Base-by-base conservation (phyloP, 2,888 invertebrate species). In the Rhingia campestris region DNA sequence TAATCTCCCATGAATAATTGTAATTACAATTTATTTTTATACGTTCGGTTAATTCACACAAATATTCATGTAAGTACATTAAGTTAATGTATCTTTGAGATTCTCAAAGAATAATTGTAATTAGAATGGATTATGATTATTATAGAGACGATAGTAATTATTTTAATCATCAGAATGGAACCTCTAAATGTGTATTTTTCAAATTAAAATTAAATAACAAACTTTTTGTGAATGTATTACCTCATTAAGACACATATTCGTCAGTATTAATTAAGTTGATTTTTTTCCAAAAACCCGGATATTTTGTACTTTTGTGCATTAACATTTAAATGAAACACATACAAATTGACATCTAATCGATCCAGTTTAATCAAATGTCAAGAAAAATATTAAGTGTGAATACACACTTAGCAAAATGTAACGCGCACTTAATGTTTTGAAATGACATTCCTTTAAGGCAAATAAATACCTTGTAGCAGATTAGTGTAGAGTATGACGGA, bases 131-230 rank as follows among this genome's bases (percentile, higher is more conserved):
- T 63, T 51, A 72, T 72, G 80, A 41, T 67, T 56, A 10, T 43
- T 67, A 45, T 59, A 22, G 10, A 30, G 41, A 58, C 63, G 49
- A 74, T 49, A 37, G 80, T 81, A 30, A 69, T 81, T 81, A 81
- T 69, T 75, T 45, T 49, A 81, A 64, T 75, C 80, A 63, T 37
- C 37, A 39, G 69, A 69, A 75, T 63, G 67, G 63, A 81, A 75
- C 67, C 67, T 59, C 35, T 22, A 14, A 7, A 22, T 22, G 22
- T 22, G 22, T 22, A 22, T 22, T 22, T 22, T 22, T 22, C 22
- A 22, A 22, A 22, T 22, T 22, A 22, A 22, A 22, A 22, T 22
- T 22, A 22, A 22, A 22, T 22, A n/a, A 22, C 47, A 10, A 14
- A 39, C 33, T 49, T 43, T 10, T 22, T 37, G 9, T 47, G 7